Percentiles rank a stretch among this genome's conserved stretches.
phyloP scores from a whole-genome alignment of 2,113 vertebrate genomes.

The Phylloscopus trochiloides region DNA sequence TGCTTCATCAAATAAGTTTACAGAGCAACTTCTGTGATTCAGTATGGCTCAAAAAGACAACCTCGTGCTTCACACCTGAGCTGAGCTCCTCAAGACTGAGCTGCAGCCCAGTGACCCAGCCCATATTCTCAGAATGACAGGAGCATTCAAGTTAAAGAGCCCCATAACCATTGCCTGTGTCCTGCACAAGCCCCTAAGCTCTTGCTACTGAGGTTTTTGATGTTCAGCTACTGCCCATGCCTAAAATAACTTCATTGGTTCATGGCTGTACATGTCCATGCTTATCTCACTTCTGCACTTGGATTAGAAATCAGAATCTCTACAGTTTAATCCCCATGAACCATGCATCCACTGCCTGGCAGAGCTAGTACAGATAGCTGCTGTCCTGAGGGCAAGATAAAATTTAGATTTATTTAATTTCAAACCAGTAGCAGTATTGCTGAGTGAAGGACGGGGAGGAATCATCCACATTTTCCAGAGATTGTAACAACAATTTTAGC shows the following conservation, averaged over 20 bases:
- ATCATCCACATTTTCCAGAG: neutral
- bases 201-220: neutral
- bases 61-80: accelerated
- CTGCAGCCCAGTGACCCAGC: neutral
- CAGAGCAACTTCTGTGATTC: neutral
- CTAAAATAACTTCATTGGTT: neutral
- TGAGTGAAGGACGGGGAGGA: neutral
- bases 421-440: neutral
- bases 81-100: neutral
- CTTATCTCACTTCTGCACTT: neutral
- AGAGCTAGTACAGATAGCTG: neutral
- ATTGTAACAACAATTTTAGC: neutral
- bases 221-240: neutral
- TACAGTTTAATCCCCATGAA: neutral
- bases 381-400: neutral
- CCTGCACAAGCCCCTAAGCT: neutral
- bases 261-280: neutral
- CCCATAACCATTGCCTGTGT: neutral
- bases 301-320: neutral
- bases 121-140: neutral
- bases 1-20: neutral
- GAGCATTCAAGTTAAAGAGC: neutral
- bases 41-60: neutral
- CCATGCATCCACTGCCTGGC: neutral
- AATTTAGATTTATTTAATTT: neutral